These are phyloP conservation scores for Conchocele bisecta DNA, from an alignment of 2,888 invertebrate genomes.

Conservation along the genomic window DNA sequence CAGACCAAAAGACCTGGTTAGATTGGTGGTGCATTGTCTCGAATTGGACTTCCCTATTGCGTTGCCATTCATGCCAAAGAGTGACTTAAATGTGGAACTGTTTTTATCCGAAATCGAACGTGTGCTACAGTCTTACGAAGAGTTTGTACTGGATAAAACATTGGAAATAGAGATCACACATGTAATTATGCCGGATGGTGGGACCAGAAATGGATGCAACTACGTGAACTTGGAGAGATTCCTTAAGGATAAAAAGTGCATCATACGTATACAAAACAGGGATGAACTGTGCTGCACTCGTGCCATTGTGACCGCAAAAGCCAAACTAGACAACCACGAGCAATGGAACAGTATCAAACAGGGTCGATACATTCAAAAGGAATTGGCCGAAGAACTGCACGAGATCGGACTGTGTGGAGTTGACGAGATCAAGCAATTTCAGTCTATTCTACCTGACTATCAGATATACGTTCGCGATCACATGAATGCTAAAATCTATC, in stretches of 20 bases:
- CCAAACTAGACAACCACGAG: conserved; percentile 22
- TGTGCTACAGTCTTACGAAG: conserved; percentile 42
- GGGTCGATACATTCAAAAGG: conserved; percentile 27
- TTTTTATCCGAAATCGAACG: conserved; percentile 49
- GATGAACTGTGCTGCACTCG: conserved; percentile 44
- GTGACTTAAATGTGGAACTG: conserved; percentile 33
- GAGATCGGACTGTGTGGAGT: conserved; percentile 18
- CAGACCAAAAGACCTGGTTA: conserved; percentile 37
- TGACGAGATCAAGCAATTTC: conserved; percentile 18
- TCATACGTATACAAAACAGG: conserved; percentile 23
- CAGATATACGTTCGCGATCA: conserved; percentile 36
- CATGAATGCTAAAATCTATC: conserved; percentile 27
- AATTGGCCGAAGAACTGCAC: conserved; percentile 18
- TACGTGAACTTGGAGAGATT: conserved; percentile 19
- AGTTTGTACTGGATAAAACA: conserved; percentile 42
- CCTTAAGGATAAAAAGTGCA: conserved; percentile 10
- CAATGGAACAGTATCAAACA: conserved; percentile 37
- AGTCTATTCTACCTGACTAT: conserved; percentile 1
- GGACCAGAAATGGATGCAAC: conserved; percentile 2
- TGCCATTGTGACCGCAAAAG: conserved; percentile 38
- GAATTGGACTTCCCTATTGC: conserved; percentile 44
- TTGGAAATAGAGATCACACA: conserved; percentile 26
- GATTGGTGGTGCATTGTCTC: conserved; percentile 40
- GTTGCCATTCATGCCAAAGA: conserved; percentile 36
- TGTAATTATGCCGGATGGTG: conserved; percentile 14